These are phyloP conservation scores for Lasioglossum calceatum DNA, from an alignment of 2,888 invertebrate genomes.

Conservation along the genomic window DNA sequence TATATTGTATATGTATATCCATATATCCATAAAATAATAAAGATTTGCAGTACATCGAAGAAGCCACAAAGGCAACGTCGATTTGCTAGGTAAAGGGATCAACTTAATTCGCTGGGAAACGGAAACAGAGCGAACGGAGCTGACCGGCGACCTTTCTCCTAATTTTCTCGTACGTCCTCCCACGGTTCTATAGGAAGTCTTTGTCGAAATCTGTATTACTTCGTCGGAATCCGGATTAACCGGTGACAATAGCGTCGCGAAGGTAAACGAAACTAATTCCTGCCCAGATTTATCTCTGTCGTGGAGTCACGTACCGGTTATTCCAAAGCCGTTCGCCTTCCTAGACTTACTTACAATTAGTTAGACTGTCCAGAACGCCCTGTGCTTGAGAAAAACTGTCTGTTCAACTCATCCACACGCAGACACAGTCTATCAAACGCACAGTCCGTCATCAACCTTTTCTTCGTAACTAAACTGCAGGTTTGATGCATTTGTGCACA, in stretches of 20 bases:
- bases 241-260: not conserved
- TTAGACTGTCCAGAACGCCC: not conserved
- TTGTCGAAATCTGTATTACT: not conserved
- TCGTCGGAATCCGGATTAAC: conserved; percentile 9
- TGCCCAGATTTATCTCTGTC: not conserved
- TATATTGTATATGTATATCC: too few relatives aligned
- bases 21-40: too few relatives aligned
- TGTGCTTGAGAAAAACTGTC: not conserved
- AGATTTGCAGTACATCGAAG: not conserved
- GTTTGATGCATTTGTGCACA: too few relatives aligned
- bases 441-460: too few relatives aligned
- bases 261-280: conserved; percentile 19
- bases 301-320: not conserved
- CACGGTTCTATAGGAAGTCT: conserved; percentile 10
- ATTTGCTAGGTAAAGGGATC: conserved; percentile 4
- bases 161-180: not conserved
- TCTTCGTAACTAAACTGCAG: too few relatives aligned
- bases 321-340: not conserved
- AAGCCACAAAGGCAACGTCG: not conserved
- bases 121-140: not conserved
- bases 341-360: too few relatives aligned
- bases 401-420: too few relatives aligned
- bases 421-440: too few relatives aligned
- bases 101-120: not conserved
- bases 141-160: not conserved